phyloP scores from a whole-genome alignment of 2,888 invertebrate species.

The Drosophila meridiana region DNA sequence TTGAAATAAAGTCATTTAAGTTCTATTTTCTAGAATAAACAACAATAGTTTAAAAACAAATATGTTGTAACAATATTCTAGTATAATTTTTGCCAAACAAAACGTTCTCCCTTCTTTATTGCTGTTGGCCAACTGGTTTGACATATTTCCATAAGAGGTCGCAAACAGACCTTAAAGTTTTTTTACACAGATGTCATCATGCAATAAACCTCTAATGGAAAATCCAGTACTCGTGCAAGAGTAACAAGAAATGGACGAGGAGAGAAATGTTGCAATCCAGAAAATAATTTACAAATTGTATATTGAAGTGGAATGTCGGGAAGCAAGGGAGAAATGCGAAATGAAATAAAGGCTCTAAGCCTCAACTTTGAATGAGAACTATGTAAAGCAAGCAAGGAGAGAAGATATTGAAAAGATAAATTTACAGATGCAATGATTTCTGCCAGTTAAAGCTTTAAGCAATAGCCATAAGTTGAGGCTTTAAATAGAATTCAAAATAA shows the following conservation, averaged over 20 bases:
- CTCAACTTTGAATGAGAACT: neutral
- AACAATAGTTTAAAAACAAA: neutral
- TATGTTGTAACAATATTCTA: neutral
- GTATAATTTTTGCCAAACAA: neutral
- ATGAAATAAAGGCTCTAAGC: neutral
- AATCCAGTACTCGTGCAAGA: constrained; percentile 15
- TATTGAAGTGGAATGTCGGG: neutral
- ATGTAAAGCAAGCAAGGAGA: too few species aligned
- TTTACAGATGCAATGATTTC: neutral
- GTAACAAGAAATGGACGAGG: neutral
- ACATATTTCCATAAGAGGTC: constrained; percentile 42
- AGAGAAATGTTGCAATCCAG: neutral
- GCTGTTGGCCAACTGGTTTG: constrained; percentile 34
- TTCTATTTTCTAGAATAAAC: too few species aligned
- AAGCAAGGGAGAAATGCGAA: neutral
- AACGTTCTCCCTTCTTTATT: neutral
- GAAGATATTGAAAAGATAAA: neutral
- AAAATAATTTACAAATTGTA: constrained; percentile 5
- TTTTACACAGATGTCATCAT: constrained; percentile 22
- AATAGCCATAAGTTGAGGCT: neutral
- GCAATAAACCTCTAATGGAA: constrained; percentile 14
- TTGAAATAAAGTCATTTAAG: neutral
- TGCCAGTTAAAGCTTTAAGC: neutral
- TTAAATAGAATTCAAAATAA: neutral
- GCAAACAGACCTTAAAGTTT: constrained; percentile 38